Percentiles rank a stretch among this genome's conserved stretches.
phyloP scores from a whole-genome alignment of 2,113 vertebrate genomes.

The Piprites chloris region DNA sequence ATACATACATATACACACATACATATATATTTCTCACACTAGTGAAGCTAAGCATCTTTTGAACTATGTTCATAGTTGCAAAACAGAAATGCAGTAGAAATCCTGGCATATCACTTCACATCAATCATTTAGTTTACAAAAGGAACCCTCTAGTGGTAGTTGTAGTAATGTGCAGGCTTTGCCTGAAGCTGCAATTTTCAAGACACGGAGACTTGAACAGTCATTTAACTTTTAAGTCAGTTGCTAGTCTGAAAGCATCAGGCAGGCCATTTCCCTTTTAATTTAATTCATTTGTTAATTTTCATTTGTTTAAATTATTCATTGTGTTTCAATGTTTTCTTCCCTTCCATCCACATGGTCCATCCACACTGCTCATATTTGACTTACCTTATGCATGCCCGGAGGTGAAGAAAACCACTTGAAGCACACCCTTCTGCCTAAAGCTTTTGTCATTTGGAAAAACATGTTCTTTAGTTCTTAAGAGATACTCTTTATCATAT shows the following conservation, averaged over 20 bases:
- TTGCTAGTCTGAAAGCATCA: not conserved
- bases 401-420: not conserved
- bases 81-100: not conserved
- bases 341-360: not conserved
- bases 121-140: not conserved
- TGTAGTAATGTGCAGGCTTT: not conserved
- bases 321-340: not conserved
- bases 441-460: not conserved
- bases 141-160: conserved; percentile 30
- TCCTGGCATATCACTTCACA: not conserved
- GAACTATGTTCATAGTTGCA: not conserved
- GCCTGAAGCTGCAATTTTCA: not conserved
- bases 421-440: not conserved
- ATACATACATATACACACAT: not conserved
- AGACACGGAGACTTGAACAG: not conserved
- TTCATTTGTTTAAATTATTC: not conserved
- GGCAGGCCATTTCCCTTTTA: not conserved
- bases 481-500: not conserved
- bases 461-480: not conserved
- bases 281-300: not conserved
- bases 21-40: not conserved
- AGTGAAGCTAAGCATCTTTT: not conserved
- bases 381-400: not conserved
- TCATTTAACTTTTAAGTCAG: not conserved
- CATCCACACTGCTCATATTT: not conserved